Evolutionary conservation across 1,140 invertebrate species (phyloP), one percentile per base, ranked within the genome.

Genomic region (Ceratina australensis): DNA sequence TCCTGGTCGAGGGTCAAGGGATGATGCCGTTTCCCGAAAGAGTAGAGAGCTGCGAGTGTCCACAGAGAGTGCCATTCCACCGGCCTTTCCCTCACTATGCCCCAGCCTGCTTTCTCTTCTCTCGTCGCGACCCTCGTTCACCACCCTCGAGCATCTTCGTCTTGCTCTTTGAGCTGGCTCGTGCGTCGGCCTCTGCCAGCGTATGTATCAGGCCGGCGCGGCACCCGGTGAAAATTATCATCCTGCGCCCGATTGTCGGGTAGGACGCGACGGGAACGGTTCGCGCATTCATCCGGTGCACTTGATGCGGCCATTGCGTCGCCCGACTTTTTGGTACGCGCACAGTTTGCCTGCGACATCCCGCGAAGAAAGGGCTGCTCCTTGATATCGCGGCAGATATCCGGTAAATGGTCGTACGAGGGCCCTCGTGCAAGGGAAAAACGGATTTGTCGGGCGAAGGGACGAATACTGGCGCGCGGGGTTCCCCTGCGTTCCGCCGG

Each of bases 1-100:
- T 16, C 77, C 83, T 79, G 86, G 85, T 88, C 80, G 81, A 87
- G 88, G 88, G 87, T 89, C 88, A 89, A 89, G 88, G 86, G 82
- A 85, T 75, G 82, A 85, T 81, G 81, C 66, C 66, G 82, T 84
- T 64, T 78, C 78, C 65, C 86, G 81, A 87, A 86, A 89, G 84
- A 78, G 73, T 7, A 13, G 72, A 81, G 64, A 79, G 71, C 78
- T 71, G 80, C 77, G 80, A 81, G 83, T 88, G 88, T 89, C 87
- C 87, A 79, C 84, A 61, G 67, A 72, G 72, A 87, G 85, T 88
- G 79, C 80, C 83, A 84, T 89, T 85, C 82, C 79, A 49, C 8
- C 28, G 16, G 24, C 42, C 72, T 49, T 13, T 2, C 65, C 57
- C 50, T 52, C 33, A 56, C 61, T 54, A 22, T 57, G 67, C 33